These are phyloP conservation scores for Neocrepidodera transversa DNA, from an alignment of 2,888 invertebrate species.

Conservation along the genomic window DNA sequence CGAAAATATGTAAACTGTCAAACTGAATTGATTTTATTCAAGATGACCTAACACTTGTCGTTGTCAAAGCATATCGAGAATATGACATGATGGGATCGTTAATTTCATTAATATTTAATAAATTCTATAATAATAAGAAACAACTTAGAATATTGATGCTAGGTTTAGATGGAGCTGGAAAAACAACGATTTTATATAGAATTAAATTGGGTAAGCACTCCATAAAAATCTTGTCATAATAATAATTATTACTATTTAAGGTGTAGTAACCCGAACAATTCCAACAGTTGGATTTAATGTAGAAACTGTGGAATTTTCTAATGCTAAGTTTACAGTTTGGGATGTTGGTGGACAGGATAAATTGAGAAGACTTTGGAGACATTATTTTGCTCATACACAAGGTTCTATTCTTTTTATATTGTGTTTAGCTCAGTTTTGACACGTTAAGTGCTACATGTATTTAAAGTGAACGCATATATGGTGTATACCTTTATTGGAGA, in stretches of 20 bases:
- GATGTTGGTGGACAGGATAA: conserved; percentile 98
- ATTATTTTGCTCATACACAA: conserved; percentile 96
- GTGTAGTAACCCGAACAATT: conserved; percentile 95
- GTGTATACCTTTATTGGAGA: too few species aligned
- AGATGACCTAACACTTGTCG: too few species aligned
- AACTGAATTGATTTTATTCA: too few species aligned
- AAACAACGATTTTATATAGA: conserved; percentile 95
- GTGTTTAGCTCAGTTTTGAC: too few species aligned
- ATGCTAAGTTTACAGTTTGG: conserved; percentile 97
- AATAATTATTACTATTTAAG: too few species aligned
- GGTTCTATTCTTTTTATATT: too few species aligned
- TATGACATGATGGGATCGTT: conserved; percentile 40
- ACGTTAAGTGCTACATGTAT: too few species aligned
- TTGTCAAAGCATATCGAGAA: not conserved
- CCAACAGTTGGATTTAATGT: conserved; percentile 98
- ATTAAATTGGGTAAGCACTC: conserved; percentile 73
- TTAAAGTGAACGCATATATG: too few species aligned
- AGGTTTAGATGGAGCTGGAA: conserved; percentile 95
- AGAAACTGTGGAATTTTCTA: conserved; percentile 97
- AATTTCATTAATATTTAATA: conserved; percentile 38
- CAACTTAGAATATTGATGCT: conserved; percentile 61
- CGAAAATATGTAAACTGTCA: too few species aligned
- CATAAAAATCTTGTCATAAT: too few species aligned
- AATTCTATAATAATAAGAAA: conserved; percentile 41
- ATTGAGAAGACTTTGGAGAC: conserved; percentile 95